Evolutionary conservation across 2,888 invertebrate genomes (phyloP).

Genomic region (Seladonia tumulorum): DNA sequence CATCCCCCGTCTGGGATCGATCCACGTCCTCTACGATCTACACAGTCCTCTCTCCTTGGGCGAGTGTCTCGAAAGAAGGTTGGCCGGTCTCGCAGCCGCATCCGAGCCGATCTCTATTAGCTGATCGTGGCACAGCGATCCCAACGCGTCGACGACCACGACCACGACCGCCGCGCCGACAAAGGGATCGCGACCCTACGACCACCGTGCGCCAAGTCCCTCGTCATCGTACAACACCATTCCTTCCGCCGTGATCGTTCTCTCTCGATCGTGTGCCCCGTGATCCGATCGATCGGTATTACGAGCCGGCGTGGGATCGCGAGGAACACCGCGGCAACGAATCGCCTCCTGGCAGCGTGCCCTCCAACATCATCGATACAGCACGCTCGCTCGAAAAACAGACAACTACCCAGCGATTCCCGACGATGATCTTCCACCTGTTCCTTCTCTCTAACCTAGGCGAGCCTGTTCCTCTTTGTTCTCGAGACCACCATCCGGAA

Average conservation of each 20-base stretch:
- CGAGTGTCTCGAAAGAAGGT: constrained; percentile 22
- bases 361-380: constrained; percentile 76
- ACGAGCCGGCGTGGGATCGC: constrained; percentile 55
- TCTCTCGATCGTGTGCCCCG: neutral
- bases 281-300: constrained; percentile 40
- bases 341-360: constrained; percentile 70
- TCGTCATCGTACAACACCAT: constrained; percentile 64
- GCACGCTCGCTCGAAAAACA: constrained; percentile 15
- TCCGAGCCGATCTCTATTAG: constrained; percentile 51
- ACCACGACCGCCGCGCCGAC: constrained; percentile 62
- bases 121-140: constrained; percentile 48
- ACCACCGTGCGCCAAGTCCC: constrained; percentile 48
- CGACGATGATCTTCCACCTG: constrained; percentile 37
- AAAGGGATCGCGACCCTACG: constrained; percentile 51
- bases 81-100: constrained; percentile 26
- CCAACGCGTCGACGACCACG: constrained; percentile 60
- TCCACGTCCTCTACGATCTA: neutral
- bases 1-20: neutral
- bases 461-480: constrained; percentile 22
- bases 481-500: constrained; percentile 29
- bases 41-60: constrained; percentile 9
- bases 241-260: constrained; percentile 36
- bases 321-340: constrained; percentile 69
- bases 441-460: constrained; percentile 14
- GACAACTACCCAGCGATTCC: constrained; percentile 4